Evolutionary conservation across 2,797 vertebrate genomes (phyloP).

Genomic region (Ammospiza maritima): DNA sequence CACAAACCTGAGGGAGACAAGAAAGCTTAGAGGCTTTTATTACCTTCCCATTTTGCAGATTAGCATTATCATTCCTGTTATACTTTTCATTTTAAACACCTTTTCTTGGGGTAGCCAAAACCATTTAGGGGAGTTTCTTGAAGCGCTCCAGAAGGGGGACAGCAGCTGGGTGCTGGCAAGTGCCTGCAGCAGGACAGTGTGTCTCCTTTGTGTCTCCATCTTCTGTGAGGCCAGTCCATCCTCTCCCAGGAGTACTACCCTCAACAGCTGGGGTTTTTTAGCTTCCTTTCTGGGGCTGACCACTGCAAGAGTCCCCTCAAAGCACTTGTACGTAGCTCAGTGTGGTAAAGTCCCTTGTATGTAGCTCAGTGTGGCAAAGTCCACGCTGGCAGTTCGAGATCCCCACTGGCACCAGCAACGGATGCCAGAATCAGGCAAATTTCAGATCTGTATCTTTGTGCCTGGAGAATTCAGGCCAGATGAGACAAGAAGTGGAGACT

Average conservation of each 20-base stretch:
- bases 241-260: not conserved
- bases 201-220: not conserved
- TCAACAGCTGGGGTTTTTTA: rapidly evolving
- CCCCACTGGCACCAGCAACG: rapidly evolving
- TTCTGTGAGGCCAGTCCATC: not conserved
- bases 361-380: not conserved
- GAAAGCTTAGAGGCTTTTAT: not conserved
- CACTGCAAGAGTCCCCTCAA: not conserved
- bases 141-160: not conserved
- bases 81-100: not conserved
- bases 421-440: not conserved
- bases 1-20: not conserved
- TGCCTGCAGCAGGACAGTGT: not conserved
- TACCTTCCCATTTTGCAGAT: not conserved
- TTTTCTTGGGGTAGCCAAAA: not conserved
- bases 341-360: not conserved
- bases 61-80: not conserved
- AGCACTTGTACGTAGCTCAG: not conserved
- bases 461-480: not conserved
- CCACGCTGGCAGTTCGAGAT: not conserved
- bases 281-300: not conserved
- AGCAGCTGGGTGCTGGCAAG: not conserved
- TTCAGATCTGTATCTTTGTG: not conserved
- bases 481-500: not conserved
- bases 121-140: not conserved